These are phyloP conservation scores for Meles meles DNA, from an alignment of 2,113 vertebrate species.

Conservation along the genomic window DNA sequence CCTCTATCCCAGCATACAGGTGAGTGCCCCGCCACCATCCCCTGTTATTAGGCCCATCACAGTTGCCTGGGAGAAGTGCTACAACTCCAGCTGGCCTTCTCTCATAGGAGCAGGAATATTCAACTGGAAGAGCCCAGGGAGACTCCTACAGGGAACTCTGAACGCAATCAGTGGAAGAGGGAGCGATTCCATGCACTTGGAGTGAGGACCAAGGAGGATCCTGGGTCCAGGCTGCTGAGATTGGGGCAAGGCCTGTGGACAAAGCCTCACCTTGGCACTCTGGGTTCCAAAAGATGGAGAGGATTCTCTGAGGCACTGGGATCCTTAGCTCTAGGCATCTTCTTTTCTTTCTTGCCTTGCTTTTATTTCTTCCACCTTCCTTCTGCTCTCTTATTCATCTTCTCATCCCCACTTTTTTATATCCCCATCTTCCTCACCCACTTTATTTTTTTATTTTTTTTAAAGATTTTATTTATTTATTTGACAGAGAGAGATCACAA, in stretches of 20 bases:
- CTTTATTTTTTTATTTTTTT: too few relatives aligned
- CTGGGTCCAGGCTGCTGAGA: neutral
- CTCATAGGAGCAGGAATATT: neutral
- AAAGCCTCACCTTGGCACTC: neutral
- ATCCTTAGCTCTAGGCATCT: neutral
- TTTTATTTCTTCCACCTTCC: neutral
- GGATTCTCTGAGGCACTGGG: neutral
- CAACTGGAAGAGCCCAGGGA: neutral
- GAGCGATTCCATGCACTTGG: neutral
- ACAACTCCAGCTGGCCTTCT: neutral
- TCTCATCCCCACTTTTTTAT: neutral
- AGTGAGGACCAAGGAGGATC: neutral
- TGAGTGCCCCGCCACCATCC: neutral
- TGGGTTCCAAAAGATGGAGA: neutral
- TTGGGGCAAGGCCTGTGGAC: neutral
- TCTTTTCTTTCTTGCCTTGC: conserved; percentile 6
- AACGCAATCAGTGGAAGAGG: neutral
- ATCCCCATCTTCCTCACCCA: neutral
- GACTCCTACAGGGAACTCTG: neutral
- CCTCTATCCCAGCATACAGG: neutral
- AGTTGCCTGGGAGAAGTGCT: neutral
- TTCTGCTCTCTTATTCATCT: neutral
- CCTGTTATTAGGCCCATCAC: conserved; percentile 30
- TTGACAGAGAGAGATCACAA: too few relatives aligned
- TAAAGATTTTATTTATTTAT: too few relatives aligned